Percentiles rank a stretch among this genome's conserved stretches.
Evolutionary conservation across 2,113 vertebrate species (phyloP).

Genomic region (rabbit (Oryctolagus cuniculus)): DNA sequence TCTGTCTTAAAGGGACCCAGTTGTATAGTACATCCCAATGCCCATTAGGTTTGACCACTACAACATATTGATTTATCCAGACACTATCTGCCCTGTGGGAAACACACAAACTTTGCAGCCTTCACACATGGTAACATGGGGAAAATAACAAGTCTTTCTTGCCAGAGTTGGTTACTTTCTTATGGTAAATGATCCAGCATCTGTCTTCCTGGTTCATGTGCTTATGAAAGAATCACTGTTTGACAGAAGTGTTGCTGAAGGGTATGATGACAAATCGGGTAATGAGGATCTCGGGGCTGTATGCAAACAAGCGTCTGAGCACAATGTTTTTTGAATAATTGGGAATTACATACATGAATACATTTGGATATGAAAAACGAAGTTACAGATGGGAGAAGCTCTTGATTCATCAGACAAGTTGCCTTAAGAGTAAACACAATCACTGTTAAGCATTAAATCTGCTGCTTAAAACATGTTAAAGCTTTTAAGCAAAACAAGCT

Average conservation of each 20-base stretch:
- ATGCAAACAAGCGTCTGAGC: constrained; percentile 58
- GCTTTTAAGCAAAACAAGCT: constrained; percentile 63
- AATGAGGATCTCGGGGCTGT: constrained; percentile 57
- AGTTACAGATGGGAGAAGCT: constrained; percentile 69
- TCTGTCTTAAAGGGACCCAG: constrained; percentile 44
- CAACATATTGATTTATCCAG: constrained; percentile 83
- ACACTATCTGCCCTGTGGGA: constrained; percentile 81
- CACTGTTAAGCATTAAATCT: constrained; percentile 68
- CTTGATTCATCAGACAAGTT: constrained; percentile 71
- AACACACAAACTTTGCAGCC: constrained; percentile 81
- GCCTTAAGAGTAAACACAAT: constrained; percentile 76
- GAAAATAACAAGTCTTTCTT: constrained; percentile 77
- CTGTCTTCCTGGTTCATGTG: constrained; percentile 51
- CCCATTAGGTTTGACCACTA: constrained; percentile 64
- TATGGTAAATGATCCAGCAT: constrained; percentile 69
- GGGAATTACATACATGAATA: constrained; percentile 76
- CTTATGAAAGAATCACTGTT: constrained; percentile 53
- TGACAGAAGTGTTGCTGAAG: constrained; percentile 62
- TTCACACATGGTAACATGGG: constrained; percentile 77
- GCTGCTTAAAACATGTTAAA: constrained; percentile 65
- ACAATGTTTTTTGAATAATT: constrained; percentile 71
- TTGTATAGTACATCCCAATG: constrained; percentile 58
- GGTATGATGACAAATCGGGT: constrained; percentile 32
- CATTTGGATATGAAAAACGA: constrained; percentile 72
- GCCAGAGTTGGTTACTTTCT: constrained; percentile 72